Evolutionary conservation across 2,113 vertebrate genomes (phyloP).

Genomic region (Oxyura jamaicensis): DNA sequence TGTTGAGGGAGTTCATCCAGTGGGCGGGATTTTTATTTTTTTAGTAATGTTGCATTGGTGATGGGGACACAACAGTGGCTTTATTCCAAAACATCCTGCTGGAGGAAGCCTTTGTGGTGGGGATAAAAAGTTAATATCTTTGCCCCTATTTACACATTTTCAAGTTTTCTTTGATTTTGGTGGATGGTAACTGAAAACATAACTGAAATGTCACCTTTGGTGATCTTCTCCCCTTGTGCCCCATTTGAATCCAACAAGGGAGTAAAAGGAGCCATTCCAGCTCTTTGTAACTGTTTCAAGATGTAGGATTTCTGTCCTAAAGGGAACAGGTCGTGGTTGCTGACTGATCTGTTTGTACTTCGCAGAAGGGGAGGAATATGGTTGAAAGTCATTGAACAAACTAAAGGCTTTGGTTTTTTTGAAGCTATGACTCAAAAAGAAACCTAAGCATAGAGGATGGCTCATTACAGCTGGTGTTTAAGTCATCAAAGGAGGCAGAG

Average conservation of each 20-base stretch:
- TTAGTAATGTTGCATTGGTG: neutral
- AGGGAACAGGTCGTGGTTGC: neutral
- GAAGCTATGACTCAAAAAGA: conserved; percentile 11
- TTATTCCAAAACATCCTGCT: neutral
- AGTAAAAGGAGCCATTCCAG: neutral
- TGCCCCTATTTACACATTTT: neutral
- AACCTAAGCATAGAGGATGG: neutral
- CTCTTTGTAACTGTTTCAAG: neutral
- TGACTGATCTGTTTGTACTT: neutral
- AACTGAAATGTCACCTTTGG: neutral
- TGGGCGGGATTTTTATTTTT: conserved; percentile 4
- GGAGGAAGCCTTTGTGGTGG: neutral
- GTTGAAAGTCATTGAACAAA: neutral
- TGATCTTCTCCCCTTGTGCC: neutral
- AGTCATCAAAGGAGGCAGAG: conserved; percentile 14
- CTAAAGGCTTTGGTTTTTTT: neutral
- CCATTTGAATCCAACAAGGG: neutral
- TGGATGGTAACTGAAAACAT: neutral
- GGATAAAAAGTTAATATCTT: neutral
- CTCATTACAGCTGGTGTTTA: conserved; percentile 7
- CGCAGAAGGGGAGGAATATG: neutral
- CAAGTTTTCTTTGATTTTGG: neutral
- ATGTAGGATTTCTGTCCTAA: neutral
- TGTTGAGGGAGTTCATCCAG: neutral
- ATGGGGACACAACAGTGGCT: neutral